These are phyloP conservation scores for Sthenelais limicola DNA, from an alignment of 2,888 invertebrate genomes.

Conservation along the genomic window DNA sequence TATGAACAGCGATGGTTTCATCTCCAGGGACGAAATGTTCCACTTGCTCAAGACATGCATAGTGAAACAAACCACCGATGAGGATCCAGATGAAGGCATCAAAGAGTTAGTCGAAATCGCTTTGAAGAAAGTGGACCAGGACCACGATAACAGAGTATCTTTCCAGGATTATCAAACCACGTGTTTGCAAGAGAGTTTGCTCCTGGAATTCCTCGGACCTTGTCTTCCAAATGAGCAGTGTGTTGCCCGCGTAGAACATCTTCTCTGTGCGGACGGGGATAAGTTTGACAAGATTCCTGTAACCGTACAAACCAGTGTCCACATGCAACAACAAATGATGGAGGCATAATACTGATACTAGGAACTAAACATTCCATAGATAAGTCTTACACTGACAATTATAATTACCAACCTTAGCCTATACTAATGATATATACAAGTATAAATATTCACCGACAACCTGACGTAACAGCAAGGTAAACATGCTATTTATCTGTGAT, in stretches of 20 bases:
- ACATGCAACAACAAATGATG: too few species aligned
- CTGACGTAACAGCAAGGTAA: too few species aligned
- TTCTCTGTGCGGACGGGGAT: neutral
- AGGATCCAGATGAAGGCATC: conserved; percentile 91
- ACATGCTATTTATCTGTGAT: too few species aligned
- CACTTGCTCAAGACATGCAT: conserved; percentile 76
- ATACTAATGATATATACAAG: too few species aligned
- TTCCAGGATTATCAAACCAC: conserved; percentile 81
- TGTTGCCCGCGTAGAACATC: neutral
- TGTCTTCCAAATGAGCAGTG: conserved; percentile 77
- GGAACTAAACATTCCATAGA: too few species aligned
- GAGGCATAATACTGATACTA: too few species aligned
- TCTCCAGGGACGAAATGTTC: conserved; percentile 89
- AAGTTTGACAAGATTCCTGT: conserved; percentile 15
- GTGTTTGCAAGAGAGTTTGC: conserved; percentile 81
- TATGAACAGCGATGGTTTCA: conserved; percentile 84
- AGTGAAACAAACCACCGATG: conserved; percentile 75
- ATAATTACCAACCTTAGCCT: too few species aligned
- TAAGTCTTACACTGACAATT: too few species aligned
- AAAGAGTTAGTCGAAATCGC: conserved; percentile 79
- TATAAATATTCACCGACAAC: too few species aligned
- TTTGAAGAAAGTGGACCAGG: conserved; percentile 74
- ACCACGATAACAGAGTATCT: conserved; percentile 85
- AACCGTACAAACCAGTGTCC: neutral
- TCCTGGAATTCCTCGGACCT: conserved; percentile 88